Percentiles rank a stretch among this genome's conserved stretches.
Conservation (phyloP, 92 coral and sea anemone genomes). For the Phenganax subtilis region DNA sequence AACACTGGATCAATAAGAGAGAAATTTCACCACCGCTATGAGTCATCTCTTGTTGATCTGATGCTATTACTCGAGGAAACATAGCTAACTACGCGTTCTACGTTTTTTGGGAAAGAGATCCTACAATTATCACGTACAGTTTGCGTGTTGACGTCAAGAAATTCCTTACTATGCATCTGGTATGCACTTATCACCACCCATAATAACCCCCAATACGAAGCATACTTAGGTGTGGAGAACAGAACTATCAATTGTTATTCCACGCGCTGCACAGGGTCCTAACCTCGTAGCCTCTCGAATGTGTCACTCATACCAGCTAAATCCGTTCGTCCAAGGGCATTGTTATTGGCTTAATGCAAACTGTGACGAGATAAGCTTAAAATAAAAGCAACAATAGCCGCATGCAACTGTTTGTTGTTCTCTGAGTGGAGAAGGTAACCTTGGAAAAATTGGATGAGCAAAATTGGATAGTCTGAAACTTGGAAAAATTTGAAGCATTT, state of each 20-base stretch:
- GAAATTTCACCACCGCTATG: background rate
- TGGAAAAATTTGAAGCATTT: no score
- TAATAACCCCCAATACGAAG: no score
- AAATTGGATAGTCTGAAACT: background rate
- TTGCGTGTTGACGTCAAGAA: no score
- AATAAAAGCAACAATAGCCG: slow-evolving; percentile 19
- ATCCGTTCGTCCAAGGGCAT: slow-evolving; percentile 1
- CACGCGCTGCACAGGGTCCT: slow-evolving; percentile 25
- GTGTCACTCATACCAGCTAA: slow-evolving; percentile 10
- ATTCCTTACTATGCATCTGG: no score
- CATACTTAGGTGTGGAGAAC: no score
- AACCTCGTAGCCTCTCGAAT: slow-evolving; percentile 17
- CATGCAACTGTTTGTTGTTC: background rate
- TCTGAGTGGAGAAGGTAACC: background rate
- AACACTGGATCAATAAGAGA: background rate
- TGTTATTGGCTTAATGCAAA: background rate
- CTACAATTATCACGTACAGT: no score
- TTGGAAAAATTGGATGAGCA: background rate
- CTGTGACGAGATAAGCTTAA: slow-evolving; percentile 12
- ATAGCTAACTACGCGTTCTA: no score
- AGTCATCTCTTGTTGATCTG: no score
- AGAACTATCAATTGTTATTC: slow-evolving; percentile 20
- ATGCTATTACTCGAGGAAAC: no score
- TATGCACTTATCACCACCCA: no score
- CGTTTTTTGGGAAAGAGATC: no score